Base-by-base conservation (phyloP, 2,888 invertebrate species). In the Rhamnusium bicolor region DNA sequence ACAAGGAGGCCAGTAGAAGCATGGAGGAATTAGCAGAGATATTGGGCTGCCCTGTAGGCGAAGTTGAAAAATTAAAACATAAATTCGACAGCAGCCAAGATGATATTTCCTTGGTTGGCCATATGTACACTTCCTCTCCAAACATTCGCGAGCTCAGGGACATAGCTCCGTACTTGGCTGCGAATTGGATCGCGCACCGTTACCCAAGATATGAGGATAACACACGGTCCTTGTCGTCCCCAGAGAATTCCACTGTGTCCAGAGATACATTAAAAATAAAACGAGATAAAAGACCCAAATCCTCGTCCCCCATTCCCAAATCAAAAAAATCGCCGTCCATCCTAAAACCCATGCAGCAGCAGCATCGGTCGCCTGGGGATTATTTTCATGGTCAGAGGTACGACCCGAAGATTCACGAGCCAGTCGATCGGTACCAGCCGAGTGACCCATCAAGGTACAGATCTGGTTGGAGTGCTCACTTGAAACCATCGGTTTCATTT, bases 41-140 rank as follows among this genome's bases (percentile, higher is more conserved):
- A 56, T 75, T 88, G 1, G 87, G 86, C 7, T 86, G 86, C 85
- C 91, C 91, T 8, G 86, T 90, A 0, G 93, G 93, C 24, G 93
- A 94, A 83, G 95, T 95, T 1, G 92, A 93, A 77, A 92, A 93
- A 68, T 90, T 95, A 75, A 91, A 93, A 60, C 91, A 91, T 61
- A 92, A 93, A 84, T 96, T 95, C 85, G 94, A 94, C 84, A 89
- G 90, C 10, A 91, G 91, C 83, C 85, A 84, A 4, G 81, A 84
- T 0, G 85, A 86, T 49, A 88, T 91, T 54, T 94, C 94, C 1
- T 87, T 95, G 21, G 87, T 94, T 29, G 94, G 94, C 0, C 93
- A 94, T 81, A 94, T 93, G 91, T 95, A 94, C 83, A 93, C 94
- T 0, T 96, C 95, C 1, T 93, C 94, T 46, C 96, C 96, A 2